These are phyloP conservation scores for Clarias fuscus DNA, from an alignment of 2,797 vertebrate genomes.

Conservation along the genomic window DNA sequence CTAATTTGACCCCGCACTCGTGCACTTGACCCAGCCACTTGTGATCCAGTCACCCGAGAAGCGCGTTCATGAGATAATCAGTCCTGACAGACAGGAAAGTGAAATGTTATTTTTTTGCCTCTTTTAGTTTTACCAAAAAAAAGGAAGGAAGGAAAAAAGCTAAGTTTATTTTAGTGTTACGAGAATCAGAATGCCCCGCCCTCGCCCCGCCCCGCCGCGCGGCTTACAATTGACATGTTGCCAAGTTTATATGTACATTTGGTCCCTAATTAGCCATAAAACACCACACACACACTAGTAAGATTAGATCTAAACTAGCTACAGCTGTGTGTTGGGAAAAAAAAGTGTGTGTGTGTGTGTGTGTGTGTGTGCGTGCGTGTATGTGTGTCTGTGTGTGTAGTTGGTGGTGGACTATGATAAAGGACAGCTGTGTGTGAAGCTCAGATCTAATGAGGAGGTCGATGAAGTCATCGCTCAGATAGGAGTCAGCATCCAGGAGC, in stretches of 20 bases:
- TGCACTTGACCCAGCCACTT: not conserved
- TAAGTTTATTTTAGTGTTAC: too few relatives aligned
- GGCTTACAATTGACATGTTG: not conserved
- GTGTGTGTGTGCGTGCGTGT: slow-evolving; percentile 46
- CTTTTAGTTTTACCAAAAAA: not conserved
- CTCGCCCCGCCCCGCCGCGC: too few relatives aligned
- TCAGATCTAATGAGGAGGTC: slow-evolving; percentile 79
- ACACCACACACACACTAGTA: not conserved
- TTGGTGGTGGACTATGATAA: slow-evolving; percentile 86
- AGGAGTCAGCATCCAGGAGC: slow-evolving; percentile 80
- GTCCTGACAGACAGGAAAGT: not conserved
- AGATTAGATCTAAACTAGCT: not conserved
- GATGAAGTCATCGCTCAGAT: slow-evolving; percentile 85
- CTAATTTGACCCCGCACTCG: not conserved
- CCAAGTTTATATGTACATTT: not conserved
- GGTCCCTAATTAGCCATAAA: not conserved
- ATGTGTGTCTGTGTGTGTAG: slow-evolving; percentile 68
- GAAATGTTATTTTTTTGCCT: not conserved
- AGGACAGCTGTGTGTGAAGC: slow-evolving; percentile 79
- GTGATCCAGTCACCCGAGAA: not conserved
- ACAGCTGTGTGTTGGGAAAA: not conserved
- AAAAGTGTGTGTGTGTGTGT: slow-evolving; percentile 55
- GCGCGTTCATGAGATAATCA: not conserved
- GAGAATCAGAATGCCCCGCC: too few relatives aligned
- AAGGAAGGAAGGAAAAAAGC: not conserved